A percentile compares a stretch with the other conserved stretches of the same genome.
Evolutionary conservation across 2,113 vertebrate species (phyloP).

Genomic region (Mormoops blainvillei): DNA sequence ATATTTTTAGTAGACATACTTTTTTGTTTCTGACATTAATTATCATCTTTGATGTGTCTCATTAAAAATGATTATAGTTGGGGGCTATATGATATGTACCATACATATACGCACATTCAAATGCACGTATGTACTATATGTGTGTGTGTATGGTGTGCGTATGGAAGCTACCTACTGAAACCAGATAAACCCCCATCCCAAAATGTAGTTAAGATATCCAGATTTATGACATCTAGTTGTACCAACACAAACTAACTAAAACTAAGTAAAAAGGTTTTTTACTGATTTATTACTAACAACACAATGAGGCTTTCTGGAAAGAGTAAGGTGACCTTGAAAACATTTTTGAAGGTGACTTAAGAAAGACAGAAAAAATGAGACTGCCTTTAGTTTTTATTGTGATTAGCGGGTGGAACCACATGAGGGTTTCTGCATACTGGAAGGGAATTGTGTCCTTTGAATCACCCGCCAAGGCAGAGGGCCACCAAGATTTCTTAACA

Average conservation of each 20-base stretch:
- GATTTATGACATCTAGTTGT: not conserved
- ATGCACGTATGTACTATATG: not conserved
- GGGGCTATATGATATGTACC: not conserved
- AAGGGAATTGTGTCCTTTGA: not conserved
- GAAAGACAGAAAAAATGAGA: not conserved
- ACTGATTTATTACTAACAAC: not conserved
- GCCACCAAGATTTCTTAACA: not conserved
- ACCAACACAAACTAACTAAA: no score
- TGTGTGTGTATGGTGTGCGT: no score
- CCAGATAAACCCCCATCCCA: not conserved
- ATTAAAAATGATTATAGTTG: not conserved
- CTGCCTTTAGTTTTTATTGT: not conserved
- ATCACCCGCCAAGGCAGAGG: not conserved
- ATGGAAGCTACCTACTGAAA: not conserved
- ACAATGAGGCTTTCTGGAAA: not conserved
- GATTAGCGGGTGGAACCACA: not conserved
- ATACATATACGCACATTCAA: not conserved
- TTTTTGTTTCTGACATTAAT: not conserved
- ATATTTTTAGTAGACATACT: not conserved
- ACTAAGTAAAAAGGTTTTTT: not conserved
- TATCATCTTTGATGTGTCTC: not conserved
- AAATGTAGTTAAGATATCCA: not conserved
- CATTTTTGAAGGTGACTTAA: not conserved
- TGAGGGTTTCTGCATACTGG: not conserved
- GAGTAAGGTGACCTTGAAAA: not conserved